Base-by-base conservation (phyloP, 2,797 vertebrate genomes). In the Alcedo atthis region DNA sequence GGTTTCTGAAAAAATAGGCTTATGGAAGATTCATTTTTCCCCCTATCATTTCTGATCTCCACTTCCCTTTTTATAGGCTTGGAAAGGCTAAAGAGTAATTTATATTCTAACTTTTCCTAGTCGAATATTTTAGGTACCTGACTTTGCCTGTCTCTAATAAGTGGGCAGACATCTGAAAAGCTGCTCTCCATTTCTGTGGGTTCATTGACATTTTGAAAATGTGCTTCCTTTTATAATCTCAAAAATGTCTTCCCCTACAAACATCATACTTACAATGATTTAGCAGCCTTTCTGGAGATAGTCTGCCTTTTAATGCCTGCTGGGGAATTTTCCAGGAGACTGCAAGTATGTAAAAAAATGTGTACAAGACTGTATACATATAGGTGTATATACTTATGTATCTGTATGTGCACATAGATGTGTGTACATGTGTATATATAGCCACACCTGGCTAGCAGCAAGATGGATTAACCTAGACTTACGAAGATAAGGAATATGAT, bases 161-260 rank as follows among this genome's bases (percentile, higher is more conserved):
- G 68, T 62, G 81, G 64, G 77, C 83, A 96, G 92, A 61, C 57
- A 85, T 68, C 77, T 46, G 83, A 91, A 86, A 85, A 83, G 75
- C 81, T 32, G 2, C 90, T 92, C 95, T 58, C 89, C 57, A 21
- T 93, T 75, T 89, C 90, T 77, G 79, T 57, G 71, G 94, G 86
- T 96, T 92, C 96, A 95, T 91, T 96, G 93, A 94, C 94, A 92
- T 96, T 96, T 96, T 89, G 90, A 92, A 93, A 95, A 92, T 93
- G 87, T 79, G 75, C 71, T 77, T n/a, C 68, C 67, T 96, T 95
- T 90, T 93, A 80, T 80, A 87, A 73, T 92, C 75, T 92, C 64
- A 48, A 87, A 85, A 92, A 96, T 90, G 85, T 66, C 91, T 90
- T 92, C 33, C 57, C 90, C 68, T 90, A 46, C 75, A 85, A 93